phyloP scores from a whole-genome alignment of 1,140 invertebrate species.

The Macrobrachium rosenbergii region DNA sequence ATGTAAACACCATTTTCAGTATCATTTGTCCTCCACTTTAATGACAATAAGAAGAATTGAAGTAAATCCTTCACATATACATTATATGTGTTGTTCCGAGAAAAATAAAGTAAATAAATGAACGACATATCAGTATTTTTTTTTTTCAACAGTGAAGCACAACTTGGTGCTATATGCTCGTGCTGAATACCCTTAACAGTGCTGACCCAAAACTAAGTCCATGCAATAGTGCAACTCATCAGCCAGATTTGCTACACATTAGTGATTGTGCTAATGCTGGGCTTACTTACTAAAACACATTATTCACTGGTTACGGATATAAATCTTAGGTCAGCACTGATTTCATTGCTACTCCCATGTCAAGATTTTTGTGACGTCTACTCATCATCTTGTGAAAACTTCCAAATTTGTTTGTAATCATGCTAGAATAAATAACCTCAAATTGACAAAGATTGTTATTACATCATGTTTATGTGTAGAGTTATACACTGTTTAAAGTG shows the following conservation, averaged over 20 bases:
- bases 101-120: too few relatives aligned
- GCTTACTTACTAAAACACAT: constrained; percentile 32
- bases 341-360: constrained; percentile 38
- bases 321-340: constrained; percentile 26
- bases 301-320: neutral
- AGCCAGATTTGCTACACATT: constrained; percentile 19
- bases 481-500: too few relatives aligned
- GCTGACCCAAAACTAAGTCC: constrained; percentile 12
- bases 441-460: neutral
- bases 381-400: constrained; percentile 47
- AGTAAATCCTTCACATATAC: neutral
- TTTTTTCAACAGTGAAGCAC: constrained; percentile 22
- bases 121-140: too few relatives aligned
- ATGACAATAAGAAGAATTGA: neutral
- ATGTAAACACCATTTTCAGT: neutral
- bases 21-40: constrained; percentile 11
- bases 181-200: constrained; percentile 29
- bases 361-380: constrained; percentile 48
- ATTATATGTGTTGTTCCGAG: neutral
- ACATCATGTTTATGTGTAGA: too few relatives aligned
- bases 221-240: neutral
- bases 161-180: constrained; percentile 47
- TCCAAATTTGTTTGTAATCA: constrained; percentile 49
- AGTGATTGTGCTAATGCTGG: constrained; percentile 15
- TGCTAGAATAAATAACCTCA: constrained; percentile 43